A percentile compares a stretch with the other conserved stretches of the same genome.
Evolutionary conservation across 2,113 vertebrate species (phyloP).

Genomic region (Carettochelys insculpta): DNA sequence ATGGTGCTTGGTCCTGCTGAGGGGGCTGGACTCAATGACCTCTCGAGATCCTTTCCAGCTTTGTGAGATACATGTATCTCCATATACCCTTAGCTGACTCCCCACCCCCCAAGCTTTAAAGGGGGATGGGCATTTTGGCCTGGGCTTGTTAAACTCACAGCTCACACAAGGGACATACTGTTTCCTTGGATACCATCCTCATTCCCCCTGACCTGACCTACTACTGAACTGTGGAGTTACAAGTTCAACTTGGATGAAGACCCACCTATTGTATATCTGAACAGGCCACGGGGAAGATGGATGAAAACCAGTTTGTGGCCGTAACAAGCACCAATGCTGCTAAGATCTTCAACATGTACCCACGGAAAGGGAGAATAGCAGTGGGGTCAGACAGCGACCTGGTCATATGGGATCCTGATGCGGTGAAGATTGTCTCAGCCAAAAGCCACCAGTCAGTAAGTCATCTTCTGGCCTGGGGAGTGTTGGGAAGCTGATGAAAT

Average conservation of each 20-base stretch:
- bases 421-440: slow-evolving; percentile 91
- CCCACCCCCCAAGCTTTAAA: no score
- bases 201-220: neutral
- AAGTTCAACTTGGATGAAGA: neutral
- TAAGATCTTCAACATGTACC: slow-evolving; percentile 98
- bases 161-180: no score
- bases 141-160: neutral
- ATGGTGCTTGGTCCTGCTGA: no score
- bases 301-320: slow-evolving; percentile 98
- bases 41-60: no score
- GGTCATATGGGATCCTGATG: slow-evolving; percentile 97
- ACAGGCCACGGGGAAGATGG: slow-evolving; percentile 97
- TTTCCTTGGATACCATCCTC: neutral
- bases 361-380: slow-evolving; percentile 94
- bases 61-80: no score
- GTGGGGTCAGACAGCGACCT: slow-evolving; percentile 95
- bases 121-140: neutral
- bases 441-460: slow-evolving; percentile 96
- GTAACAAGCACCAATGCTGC: slow-evolving; percentile 98
- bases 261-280: slow-evolving; percentile 7
- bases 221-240: neutral
- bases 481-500: rapidly evolving
- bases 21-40: no score
- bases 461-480: neutral
- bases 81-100: no score